A percentile compares a stretch with the other conserved stretches of the same genome.
These are phyloP conservation scores for Taurulus bubalis DNA, from an alignment of 2,113 vertebrate species.

Conservation along the genomic window DNA sequence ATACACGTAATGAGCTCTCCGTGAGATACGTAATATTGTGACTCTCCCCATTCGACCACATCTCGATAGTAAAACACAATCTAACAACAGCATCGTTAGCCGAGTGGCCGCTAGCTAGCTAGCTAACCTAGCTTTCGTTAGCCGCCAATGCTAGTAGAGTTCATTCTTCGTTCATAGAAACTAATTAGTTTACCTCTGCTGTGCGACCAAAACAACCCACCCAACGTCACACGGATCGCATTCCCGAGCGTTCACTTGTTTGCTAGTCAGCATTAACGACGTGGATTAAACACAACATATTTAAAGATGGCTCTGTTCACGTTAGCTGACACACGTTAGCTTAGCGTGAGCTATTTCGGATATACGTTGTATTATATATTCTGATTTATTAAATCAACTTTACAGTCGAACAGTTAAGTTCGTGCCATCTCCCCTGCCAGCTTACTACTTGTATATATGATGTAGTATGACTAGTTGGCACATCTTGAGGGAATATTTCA, in stretches of 20 bases:
- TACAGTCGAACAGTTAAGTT: not conserved
- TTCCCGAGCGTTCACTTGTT: not conserved
- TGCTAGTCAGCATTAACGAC: not conserved
- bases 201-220: fast-evolving
- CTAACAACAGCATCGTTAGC: conserved; percentile 49
- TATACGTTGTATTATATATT: not conserved
- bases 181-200: conserved; percentile 9
- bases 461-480: not conserved
- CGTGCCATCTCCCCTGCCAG: not conserved
- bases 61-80: not conserved
- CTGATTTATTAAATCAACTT: conserved; percentile 8
- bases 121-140: conserved; percentile 57
- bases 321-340: conserved; percentile 62
- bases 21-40: fast-evolving
- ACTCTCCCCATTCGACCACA: not conserved
- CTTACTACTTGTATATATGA: not conserved
- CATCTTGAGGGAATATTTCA: not conserved
- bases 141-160: conserved; percentile 32
- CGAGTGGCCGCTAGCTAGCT: conserved; percentile 9
- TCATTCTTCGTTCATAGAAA: conserved; percentile 2
- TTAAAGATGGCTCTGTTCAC: conserved; percentile 42
- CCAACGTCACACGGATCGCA: fast-evolving
- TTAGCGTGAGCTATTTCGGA: conserved; percentile 14
- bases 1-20: not conserved
- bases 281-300: not conserved